Evolutionary conservation across 2,888 invertebrate species (phyloP), one percentile per base, ranked within the genome.

Genomic region (Pollenia labialis): DNA sequence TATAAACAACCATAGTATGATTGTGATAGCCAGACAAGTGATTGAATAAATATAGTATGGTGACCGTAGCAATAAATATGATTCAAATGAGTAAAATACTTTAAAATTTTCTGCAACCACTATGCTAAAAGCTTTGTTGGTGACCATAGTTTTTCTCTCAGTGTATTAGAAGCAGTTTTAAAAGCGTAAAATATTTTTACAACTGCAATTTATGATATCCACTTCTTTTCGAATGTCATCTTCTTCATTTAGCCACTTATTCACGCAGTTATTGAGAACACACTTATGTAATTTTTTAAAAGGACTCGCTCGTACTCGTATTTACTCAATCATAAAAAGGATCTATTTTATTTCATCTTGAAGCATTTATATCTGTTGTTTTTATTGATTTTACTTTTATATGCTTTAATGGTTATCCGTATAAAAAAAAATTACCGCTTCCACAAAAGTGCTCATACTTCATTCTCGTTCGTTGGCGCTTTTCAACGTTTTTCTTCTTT

Each of bases 361-460:
- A 68, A 60, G 23, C 56, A 60, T 72, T 66, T 58, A 72, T 74
- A 72, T 72, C 60, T 16, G n/a, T 56, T 60, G 4, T 58, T 77
- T 52, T 58, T 71, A 68, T 69, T 71, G 71, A 32, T 75, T 69
- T 62, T 12, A 60, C 46, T 46, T 76, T 68, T 72, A 58, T 79
- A 11, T 52, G 14, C 66, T 74, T 74, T 46, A 48, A 74, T 80
- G 54, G 54, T 80, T 32, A 0, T 6, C 32, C 50, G 7, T 18
- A 54, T 69, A 68, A 56, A 72, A 62, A 50, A 32, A 32, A 32
- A 32, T 6, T 6, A 0, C 6, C 4, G 72, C 64, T 60, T 46
- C 79, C 40, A 8, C 12, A 60, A 66, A 68, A 60, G 23, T 46
- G 6, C 66, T 79, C 64, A 75, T 72, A 68, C 83, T 84, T 79